Evolutionary conservation across 2,797 vertebrate species (phyloP).

Genomic region (Centropyge bicolor): DNA sequence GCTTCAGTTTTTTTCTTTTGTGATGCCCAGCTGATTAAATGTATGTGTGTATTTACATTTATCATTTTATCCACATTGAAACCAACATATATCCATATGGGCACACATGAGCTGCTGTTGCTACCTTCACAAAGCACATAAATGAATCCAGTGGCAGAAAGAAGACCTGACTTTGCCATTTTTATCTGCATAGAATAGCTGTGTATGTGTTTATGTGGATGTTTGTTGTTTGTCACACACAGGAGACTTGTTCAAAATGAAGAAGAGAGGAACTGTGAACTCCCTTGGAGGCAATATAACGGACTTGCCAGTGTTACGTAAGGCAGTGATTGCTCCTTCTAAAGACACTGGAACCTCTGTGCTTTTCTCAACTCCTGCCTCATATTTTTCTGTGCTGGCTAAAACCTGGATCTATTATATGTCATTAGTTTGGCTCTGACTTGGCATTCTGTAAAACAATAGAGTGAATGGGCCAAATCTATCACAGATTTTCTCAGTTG

Average conservation of each 20-base stretch:
- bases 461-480: background rate
- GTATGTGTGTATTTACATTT: too few species aligned
- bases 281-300: slow-evolving; percentile 39
- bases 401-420: slow-evolving; percentile 4
- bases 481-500: slow-evolving; percentile 3
- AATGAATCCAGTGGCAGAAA: slow-evolving; percentile 11
- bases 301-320: slow-evolving; percentile 45
- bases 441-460: slow-evolving; percentile 23
- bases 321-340: slow-evolving; percentile 47
- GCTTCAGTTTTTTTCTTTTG: background rate
- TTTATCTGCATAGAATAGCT: slow-evolving; percentile 28
- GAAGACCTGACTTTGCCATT: background rate
- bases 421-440: background rate
- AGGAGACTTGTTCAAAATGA: slow-evolving; percentile 52
- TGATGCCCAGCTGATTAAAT: background rate
- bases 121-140: slow-evolving; percentile 5
- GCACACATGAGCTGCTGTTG: background rate
- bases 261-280: slow-evolving; percentile 48
- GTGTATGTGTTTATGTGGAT: slow-evolving; percentile 18
- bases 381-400: slow-evolving; percentile 11
- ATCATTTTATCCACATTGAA: background rate
- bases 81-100: background rate
- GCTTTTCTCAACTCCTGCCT: slow-evolving; percentile 28
- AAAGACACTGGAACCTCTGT: slow-evolving; percentile 26
- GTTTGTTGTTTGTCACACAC: slow-evolving; percentile 41